Evolutionary conservation across 35 echinoderm and acorn worm genomes (phyloP).

Genomic region (Heliocidaris erythrogramma): DNA sequence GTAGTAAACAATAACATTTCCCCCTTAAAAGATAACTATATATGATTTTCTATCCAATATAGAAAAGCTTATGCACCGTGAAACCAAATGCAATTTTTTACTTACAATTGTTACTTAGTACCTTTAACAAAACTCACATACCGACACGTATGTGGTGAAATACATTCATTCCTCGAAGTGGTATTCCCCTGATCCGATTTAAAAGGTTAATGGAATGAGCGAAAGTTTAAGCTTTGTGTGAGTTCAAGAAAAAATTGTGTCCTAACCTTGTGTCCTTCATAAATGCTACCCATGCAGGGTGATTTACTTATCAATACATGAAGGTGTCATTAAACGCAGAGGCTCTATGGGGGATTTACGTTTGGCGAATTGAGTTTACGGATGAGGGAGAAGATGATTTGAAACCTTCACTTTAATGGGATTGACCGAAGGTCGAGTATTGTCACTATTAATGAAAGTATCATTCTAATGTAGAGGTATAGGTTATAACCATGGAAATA

Average conservation of each 20-base stretch:
- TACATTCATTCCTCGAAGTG: not conserved
- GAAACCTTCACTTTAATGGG: too few species aligned
- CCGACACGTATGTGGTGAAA: not conserved
- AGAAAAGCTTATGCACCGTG: not conserved
- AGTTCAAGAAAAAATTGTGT: not conserved
- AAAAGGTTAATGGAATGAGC: not conserved
- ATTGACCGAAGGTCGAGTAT: not conserved
- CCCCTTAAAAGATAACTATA: too few species aligned
- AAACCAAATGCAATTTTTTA: not conserved
- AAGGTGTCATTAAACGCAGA: not conserved
- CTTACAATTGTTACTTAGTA: not conserved
- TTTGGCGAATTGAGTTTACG: not conserved
- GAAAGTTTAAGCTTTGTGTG: not conserved
- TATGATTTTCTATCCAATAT: too few species aligned
- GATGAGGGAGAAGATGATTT: too few species aligned
- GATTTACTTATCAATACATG: slow-evolving; percentile 1
- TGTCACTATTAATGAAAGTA: too few species aligned
- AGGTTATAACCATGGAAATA: too few species aligned
- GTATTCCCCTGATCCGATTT: not conserved
- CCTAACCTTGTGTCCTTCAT: not conserved
- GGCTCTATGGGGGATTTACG: not conserved
- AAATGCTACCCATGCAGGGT: not conserved
- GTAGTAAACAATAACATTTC: too few species aligned
- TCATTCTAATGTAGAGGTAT: too few species aligned
- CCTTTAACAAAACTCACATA: not conserved